phyloP scores from a whole-genome alignment of 1,140 invertebrate species.

The Trichonephila inaurata region DNA sequence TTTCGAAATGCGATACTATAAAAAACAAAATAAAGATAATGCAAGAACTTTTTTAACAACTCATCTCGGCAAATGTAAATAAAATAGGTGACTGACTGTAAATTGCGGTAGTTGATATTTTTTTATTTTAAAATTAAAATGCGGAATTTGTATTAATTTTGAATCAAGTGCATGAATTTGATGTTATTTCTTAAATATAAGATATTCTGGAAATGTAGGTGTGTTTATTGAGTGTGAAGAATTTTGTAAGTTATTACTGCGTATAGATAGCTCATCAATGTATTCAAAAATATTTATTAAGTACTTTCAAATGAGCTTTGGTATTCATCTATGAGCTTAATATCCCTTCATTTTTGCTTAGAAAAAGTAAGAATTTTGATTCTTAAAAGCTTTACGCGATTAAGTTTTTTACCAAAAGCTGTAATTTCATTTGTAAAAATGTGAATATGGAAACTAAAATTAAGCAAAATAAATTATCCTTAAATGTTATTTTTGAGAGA shows the following conservation, averaged over 20 bases:
- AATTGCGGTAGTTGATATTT: conserved; percentile 54
- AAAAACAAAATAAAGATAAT: conserved; percentile 35
- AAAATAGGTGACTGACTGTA: conserved; percentile 57
- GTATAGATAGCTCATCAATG: conserved; percentile 28
- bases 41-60: conserved; percentile 44
- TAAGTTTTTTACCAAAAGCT: not conserved
- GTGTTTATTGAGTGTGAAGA: not conserved
- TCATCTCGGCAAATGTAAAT: conserved; percentile 64
- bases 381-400: not conserved
- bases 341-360: not conserved
- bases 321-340: conserved; percentile 28
- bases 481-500: too few species aligned
- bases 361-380: conserved; percentile 25
- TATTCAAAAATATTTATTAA: conserved; percentile 14
- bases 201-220: conserved; percentile 30
- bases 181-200: not conserved
- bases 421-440: not conserved
- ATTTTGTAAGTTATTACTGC: not conserved
- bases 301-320: conserved; percentile 47
- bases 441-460: not conserved
- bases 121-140: conserved; percentile 51
- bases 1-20: not conserved
- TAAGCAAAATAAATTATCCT: too few species aligned
- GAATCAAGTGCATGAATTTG: not conserved
- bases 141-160: conserved; percentile 5